Base-by-base conservation (phyloP, 2,797 vertebrate species). In the Chanos chanos region DNA sequence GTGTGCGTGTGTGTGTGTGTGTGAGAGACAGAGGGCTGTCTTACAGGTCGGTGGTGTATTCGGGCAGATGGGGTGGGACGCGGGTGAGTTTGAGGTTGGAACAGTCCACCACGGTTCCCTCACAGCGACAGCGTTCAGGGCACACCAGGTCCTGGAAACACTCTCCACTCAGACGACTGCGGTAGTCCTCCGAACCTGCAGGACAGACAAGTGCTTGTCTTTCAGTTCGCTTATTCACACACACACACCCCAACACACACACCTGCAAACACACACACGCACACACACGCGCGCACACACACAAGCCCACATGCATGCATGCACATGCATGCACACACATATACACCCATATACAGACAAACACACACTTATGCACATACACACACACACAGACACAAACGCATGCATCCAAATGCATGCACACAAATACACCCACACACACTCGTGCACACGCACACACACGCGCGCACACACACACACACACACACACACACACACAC, bases 61-160 rank as follows among this genome's bases (percentile, higher is more conserved):
- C 95, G 0, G 96, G 96, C 19, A 98, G 86, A 79, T 97, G 93
- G 3, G 82, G 76, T 0, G 95, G 96, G 33, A 95, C 55, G 0
- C 91, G 92, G 70, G 86, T 85, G 53, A 97, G 89, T 70, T 94
- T 96, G 61, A 97, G 95, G 77, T 95, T 97, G 62, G 94, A 94
- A 84, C 96, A 98, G 86, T 98, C 96, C 7, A 98, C 94, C n/a
- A 97, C 65, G 0, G 94, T 97, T 48, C 94, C 94, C 75, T 98
- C 96, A 0, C 96, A 98, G 74, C 93, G 94, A 66, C 96, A 98
- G 72, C 87, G 94, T 82, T 98, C 94, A 0, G 96, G 96, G 84
- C 96, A 98, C 13, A 95, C 88, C 2, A 96, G 91, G 70, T 98
- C 96, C 88, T 94, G 92, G 87, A 97, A 97, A 70, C 95, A 98